Evolutionary conservation across 1,140 invertebrate genomes (phyloP), one percentile per base, ranked within the genome.

Genomic region (Tetragnatha versicolor): DNA sequence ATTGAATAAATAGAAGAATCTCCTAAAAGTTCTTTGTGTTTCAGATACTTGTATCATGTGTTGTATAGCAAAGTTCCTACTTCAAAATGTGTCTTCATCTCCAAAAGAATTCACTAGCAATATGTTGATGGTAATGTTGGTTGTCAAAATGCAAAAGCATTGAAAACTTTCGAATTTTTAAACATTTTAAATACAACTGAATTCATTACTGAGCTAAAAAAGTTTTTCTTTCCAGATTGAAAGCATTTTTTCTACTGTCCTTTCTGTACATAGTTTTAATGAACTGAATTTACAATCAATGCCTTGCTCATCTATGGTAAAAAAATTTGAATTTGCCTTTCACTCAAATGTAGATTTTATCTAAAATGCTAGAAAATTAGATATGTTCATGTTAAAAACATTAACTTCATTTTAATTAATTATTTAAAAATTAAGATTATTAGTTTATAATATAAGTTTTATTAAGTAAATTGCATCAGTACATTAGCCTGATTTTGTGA

Each of bases 101-200:
- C 53, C 37, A 17, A 10, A 42, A 25, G 20, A 73, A 14, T 73
- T 17, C 9, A 3, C 35, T 2, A 45, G 4, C 60, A 4, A 45
- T n/a, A 73, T 73, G 69, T 5, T 60, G 35, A 29, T 14, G 27
- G 69, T 73, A 73, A 35, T 12, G 55, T 37, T 55, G 42, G 42
- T 2, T 14, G 12, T n/a, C 42, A 14, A 45, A 3, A 22, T 0
- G 25, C 42, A 2, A 3, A 47, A 47, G 20, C 20, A 47, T 47
- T 47, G 12, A 3, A 2, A 20, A 47, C 42, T 2, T 3, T 33
- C 14, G 22, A 4, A n/a, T 65, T 65, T 42, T 9, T 42, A 42
- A 65, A 65, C 4, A n/a, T 55, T n/a, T 60, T 0, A 60, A 20
- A 31, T 31, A 3, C 0, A 60, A 33, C 12, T 60, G 29, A 29